phyloP scores from a whole-genome alignment of 2,797 vertebrate genomes.

The Micromesistius poutassou region DNA sequence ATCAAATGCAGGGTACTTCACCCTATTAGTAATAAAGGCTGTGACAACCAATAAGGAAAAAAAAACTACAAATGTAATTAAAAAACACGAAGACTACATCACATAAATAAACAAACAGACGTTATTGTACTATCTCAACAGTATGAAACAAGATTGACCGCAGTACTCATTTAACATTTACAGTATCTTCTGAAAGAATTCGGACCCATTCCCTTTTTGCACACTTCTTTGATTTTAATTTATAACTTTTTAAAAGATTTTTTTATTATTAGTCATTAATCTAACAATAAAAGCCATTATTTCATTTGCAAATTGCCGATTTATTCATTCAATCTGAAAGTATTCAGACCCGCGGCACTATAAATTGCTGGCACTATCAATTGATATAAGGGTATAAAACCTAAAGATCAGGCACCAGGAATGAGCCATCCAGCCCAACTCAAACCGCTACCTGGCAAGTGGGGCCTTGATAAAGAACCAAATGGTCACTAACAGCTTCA shows the following conservation, averaged over 20 bases:
- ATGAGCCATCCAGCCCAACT: not conserved
- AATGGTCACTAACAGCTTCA: not conserved
- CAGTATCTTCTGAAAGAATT: not conserved
- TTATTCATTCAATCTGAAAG: not conserved
- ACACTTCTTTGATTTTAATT: not conserved
- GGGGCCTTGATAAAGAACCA: not conserved
- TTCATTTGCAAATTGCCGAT: not conserved
- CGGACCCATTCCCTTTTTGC: not conserved
- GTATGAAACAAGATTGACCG: not conserved
- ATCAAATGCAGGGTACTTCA: not conserved
- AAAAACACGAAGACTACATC: not conserved
- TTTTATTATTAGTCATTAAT: not conserved
- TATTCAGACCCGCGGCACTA: not conserved
- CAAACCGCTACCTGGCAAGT: not conserved
- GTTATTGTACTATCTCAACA: not conserved
- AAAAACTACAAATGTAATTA: not conserved
- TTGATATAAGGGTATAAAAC: not conserved
- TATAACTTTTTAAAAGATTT: not conserved
- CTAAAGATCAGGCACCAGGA: not conserved
- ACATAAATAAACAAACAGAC: not conserved
- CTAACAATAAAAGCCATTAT: not conserved
- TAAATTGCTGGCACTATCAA: not conserved
- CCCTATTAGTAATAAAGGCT: not conserved
- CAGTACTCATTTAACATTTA: not conserved
- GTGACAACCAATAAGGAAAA: slow-evolving; percentile 1